Percentiles rank a stretch among this genome's conserved stretches.
These are phyloP conservation scores for Hoplostethus atlanticus DNA, from an alignment of 2,797 vertebrate species.

Conservation along the genomic window DNA sequence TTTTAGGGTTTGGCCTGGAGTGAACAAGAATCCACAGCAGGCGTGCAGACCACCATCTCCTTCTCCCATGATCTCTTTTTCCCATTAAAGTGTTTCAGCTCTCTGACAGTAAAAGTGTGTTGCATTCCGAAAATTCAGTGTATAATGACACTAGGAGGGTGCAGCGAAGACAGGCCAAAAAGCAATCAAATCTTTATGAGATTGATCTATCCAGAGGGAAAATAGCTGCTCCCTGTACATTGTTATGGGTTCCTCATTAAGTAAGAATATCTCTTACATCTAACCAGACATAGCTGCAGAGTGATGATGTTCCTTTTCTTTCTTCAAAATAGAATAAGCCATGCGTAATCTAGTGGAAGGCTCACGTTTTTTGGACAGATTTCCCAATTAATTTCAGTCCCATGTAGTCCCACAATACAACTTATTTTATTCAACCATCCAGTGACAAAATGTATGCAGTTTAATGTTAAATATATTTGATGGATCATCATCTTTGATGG, in stretches of 20 bases:
- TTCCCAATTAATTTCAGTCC: too few species aligned
- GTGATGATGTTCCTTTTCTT: slow-evolving; percentile 7
- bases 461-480: too few species aligned
- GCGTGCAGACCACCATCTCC: slow-evolving; percentile 45
- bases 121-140: slow-evolving; percentile 9
- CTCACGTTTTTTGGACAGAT: too few species aligned
- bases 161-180: slow-evolving; percentile 17
- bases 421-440: not conserved
- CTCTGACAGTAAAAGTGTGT: slow-evolving; percentile 19
- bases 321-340: slow-evolving; percentile 15
- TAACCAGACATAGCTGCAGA: slow-evolving; percentile 26
- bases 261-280: slow-evolving; percentile 22
- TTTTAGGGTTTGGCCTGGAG: slow-evolving; percentile 54
- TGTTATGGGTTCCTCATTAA: slow-evolving; percentile 41
- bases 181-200: slow-evolving; percentile 29
- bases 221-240: slow-evolving; percentile 15
- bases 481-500: not conserved
- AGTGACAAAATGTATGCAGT: not conserved
- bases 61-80: slow-evolving; percentile 38
- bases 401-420: too few species aligned
- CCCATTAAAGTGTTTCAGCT: slow-evolving; percentile 25
- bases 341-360: slow-evolving; percentile 6
- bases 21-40: slow-evolving; percentile 63
- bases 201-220: slow-evolving; percentile 41
- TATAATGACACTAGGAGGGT: slow-evolving; percentile 33